Evolutionary conservation across 2,888 invertebrate genomes (phyloP), one percentile per base, ranked within the genome.

Genomic region (Plusia festucae): DNA sequence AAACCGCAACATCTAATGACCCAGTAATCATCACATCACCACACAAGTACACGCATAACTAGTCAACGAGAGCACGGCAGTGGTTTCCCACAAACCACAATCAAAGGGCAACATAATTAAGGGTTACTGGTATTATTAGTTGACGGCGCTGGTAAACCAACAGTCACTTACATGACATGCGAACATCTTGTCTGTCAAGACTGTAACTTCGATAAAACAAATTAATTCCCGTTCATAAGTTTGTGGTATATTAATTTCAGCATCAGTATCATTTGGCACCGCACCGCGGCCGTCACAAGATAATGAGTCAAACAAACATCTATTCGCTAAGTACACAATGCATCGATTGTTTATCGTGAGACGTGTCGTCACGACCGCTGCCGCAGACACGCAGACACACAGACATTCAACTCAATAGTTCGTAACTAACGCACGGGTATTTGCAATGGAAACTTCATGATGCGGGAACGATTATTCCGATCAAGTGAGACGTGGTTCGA

Each of bases 271-370:
- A 66, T 55, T 67, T 65, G 67, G 78, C 65, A 74, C 53, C 46
- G 58, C 34, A 58, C 8, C 46, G 32, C 57, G 22, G 22, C 20
- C 52, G 40, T 54, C 66, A 30, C 30, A 30, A 70, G 70, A 74
- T 76, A 78, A 78, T 65, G 62, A 58, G 60, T 61, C 60, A 61
- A 70, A 65, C 60, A 74, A 70, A 78, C 64, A 66, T 57, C 60
- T 20, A 75, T 59, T 64, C 62, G 65, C 67, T 59, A 61, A 57
- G 66, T 53, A 66, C 53, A 76, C 61, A 60, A 73, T 72, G 56
- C 66, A 56, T 60, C 61, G 60, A 63, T 58, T 70, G 65, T 71
- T 22, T 49, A 20, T 18, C 46, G 46, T 15, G 24, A 52, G 73
- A 65, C 66, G 76, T 71, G 72, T 59, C 76, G 51, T 66, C 76